Conservation (phyloP, 2,797 vertebrate genomes). For the Heterohyrax brucei region DNA sequence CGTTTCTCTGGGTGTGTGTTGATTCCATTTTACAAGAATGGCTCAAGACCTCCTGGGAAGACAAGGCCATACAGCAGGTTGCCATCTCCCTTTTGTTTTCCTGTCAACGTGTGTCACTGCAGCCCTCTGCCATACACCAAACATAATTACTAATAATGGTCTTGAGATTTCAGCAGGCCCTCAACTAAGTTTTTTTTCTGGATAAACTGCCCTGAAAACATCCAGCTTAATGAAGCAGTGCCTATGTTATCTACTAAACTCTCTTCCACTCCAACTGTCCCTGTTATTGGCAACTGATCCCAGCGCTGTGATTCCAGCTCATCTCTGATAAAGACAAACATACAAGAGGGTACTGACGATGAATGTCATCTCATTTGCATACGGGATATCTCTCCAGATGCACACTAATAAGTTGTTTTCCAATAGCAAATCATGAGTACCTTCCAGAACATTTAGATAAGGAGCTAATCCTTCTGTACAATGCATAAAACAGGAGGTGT, state of each 20-base stretch:
- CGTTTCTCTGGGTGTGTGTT: not conserved
- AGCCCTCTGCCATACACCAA: not conserved
- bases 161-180: slow-evolving; percentile 27
- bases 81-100: not conserved
- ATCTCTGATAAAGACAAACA: slow-evolving; percentile 39
- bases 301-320: slow-evolving; percentile 17
- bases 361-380: not conserved
- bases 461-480: not conserved
- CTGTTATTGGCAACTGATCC: not conserved
- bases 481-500: not conserved
- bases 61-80: not conserved
- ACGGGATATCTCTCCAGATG: not conserved
- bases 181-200: not conserved
- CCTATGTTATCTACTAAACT: not conserved
- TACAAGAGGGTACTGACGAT: not conserved
- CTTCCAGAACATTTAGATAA: not conserved
- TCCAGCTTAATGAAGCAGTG: not conserved
- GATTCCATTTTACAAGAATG: not conserved
- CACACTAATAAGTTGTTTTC: not conserved
- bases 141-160: not conserved
- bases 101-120: not conserved
- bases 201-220: not conserved
- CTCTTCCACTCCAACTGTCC: not conserved
- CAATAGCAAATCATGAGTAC: not conserved
- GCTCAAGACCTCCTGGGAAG: not conserved